Conservation (phyloP, 2,797 vertebrate species). For the Botia almorhae region DNA sequence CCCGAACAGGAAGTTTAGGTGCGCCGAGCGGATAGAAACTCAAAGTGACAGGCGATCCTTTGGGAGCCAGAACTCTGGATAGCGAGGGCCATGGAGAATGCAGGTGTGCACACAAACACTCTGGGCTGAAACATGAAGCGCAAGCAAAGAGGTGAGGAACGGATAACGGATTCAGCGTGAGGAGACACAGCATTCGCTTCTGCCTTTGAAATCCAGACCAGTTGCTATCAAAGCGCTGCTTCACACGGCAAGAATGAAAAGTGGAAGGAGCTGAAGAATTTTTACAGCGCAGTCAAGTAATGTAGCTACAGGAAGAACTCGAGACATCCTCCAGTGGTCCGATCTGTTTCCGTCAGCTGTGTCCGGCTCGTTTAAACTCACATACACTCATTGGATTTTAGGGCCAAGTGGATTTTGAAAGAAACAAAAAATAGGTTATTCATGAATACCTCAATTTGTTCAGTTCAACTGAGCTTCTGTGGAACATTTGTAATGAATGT, state of each 20-base stretch:
- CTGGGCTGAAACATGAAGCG: slow-evolving; percentile 34
- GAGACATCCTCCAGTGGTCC: neutral
- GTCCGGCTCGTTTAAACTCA: neutral
- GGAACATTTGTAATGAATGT: no score
- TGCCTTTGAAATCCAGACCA: slow-evolving; percentile 79
- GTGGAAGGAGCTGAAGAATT: slow-evolving; percentile 40
- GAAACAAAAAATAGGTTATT: neutral
- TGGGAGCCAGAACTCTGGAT: slow-evolving; percentile 52
- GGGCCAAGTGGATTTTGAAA: neutral
- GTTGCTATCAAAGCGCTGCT: slow-evolving; percentile 64
- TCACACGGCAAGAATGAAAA: slow-evolving; percentile 57
- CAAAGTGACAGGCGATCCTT: slow-evolving; percentile 51
- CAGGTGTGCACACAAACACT: slow-evolving; percentile 42
- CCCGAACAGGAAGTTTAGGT: slow-evolving; percentile 39
- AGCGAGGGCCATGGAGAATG: slow-evolving; percentile 48
- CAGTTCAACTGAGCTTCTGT: no score
- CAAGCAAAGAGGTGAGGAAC: slow-evolving; percentile 33
- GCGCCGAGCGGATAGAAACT: slow-evolving; percentile 49
- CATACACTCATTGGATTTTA: neutral
- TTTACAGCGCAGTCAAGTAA: slow-evolving; percentile 14
- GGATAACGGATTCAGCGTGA: slow-evolving; percentile 43
- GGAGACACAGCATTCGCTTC: slow-evolving; percentile 56
- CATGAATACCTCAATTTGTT: neutral
- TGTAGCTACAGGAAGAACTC: slow-evolving; percentile 16
- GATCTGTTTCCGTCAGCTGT: neutral